Evolutionary conservation across 35 echinoderm and acorn worm species (phyloP).

Genomic region (Apostichopus japonicus): DNA sequence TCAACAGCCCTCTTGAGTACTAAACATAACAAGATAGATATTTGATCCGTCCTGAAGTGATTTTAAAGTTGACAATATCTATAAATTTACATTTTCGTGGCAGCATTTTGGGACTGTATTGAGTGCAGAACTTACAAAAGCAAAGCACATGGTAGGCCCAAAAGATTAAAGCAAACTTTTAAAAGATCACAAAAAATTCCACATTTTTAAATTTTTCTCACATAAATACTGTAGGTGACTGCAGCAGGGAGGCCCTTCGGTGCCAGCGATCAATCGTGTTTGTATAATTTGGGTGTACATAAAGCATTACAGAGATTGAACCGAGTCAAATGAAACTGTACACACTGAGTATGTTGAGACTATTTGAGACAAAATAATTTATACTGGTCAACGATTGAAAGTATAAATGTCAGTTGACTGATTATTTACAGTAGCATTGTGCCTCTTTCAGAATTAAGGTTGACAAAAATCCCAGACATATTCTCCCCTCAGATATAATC

Average conservation of each 20-base stretch:
- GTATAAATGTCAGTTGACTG: no score
- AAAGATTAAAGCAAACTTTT: neutral
- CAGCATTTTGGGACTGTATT: neutral
- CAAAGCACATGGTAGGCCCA: neutral
- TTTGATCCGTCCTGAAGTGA: neutral
- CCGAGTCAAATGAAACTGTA: neutral
- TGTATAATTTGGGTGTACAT: neutral
- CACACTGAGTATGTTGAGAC: neutral
- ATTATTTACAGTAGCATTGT: no score
- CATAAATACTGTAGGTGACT: constrained; percentile 6
- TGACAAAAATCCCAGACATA: no score
- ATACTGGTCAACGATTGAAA: no score
- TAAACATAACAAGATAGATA: neutral
- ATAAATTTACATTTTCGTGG: neutral
- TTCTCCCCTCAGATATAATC: no score
- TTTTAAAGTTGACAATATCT: constrained; percentile 20
- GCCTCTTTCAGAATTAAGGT: no score
- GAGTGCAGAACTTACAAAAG: neutral
- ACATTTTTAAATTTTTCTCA: neutral
- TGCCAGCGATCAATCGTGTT: neutral
- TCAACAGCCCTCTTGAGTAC: neutral
- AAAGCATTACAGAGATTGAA: neutral
- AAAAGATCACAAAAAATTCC: neutral
- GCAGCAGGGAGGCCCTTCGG: neutral
- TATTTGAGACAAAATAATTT: no score